phyloP scores from a whole-genome alignment of 1,140 invertebrate species.

The Lethrus apterus region DNA sequence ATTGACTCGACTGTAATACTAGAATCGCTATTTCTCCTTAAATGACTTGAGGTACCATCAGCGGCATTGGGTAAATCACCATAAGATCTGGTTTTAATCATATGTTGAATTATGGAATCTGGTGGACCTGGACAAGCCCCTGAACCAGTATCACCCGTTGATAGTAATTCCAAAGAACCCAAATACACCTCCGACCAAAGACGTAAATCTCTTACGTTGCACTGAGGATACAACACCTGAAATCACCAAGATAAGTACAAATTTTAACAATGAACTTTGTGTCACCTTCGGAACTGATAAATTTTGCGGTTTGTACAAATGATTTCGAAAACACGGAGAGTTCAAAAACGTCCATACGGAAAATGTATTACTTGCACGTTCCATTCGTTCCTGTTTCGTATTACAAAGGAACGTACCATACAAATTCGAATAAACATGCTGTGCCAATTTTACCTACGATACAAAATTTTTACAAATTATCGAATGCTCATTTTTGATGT shows the following conservation, averaged over 20 bases:
- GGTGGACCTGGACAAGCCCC: slow-evolving; percentile 26
- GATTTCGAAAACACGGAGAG: slow-evolving; percentile 74
- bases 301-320: slow-evolving; percentile 61
- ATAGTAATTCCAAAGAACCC: slow-evolving; percentile 49
- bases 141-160: slow-evolving; percentile 21
- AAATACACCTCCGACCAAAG: slow-evolving; percentile 84
- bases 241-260: slow-evolving; percentile 19
- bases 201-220: slow-evolving; percentile 70
- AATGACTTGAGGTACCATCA: slow-evolving; percentile 47
- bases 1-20: slow-evolving; percentile 59
- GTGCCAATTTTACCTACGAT: slow-evolving; percentile 81
- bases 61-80: slow-evolving; percentile 64
- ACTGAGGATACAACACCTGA: slow-evolving; percentile 79
- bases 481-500: neutral
- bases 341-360: slow-evolving; percentile 84
- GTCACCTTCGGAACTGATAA: slow-evolving; percentile 11
- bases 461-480: neutral
- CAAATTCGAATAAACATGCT: slow-evolving; percentile 91
- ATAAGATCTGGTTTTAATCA: slow-evolving; percentile 73
- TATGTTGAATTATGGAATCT: slow-evolving; percentile 32
- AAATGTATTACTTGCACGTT: slow-evolving; percentile 65
- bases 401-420: slow-evolving; percentile 98
- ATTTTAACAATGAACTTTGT: neutral
- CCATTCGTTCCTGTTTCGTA: slow-evolving; percentile 65
- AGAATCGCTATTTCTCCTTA: slow-evolving; percentile 73